Evolutionary conservation across 1,140 invertebrate species (phyloP).

Genomic region (Argopecten irradians): DNA sequence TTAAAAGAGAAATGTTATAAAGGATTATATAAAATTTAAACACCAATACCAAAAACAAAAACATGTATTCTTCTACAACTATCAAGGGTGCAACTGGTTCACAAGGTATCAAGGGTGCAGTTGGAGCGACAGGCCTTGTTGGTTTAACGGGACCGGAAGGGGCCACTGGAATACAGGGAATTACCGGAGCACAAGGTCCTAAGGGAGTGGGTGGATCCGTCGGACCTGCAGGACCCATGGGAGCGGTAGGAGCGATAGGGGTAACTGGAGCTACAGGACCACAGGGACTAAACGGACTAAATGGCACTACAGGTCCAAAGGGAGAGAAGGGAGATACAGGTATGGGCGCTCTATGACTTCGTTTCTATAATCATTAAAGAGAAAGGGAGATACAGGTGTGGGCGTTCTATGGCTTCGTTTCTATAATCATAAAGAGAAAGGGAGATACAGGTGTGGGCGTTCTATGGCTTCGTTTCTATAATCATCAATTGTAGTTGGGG

Average conservation of each 20-base stretch:
- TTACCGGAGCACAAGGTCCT: conserved; percentile 15
- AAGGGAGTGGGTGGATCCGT: conserved; percentile 21
- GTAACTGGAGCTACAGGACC: background rate
- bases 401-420: too few species aligned
- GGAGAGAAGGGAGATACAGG: background rate
- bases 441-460: background rate
- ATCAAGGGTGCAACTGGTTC: background rate
- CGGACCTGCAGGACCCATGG: background rate
- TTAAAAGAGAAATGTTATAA: too few species aligned
- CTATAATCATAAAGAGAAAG: background rate
- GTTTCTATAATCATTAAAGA: background rate
- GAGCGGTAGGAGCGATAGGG: conserved; percentile 23
- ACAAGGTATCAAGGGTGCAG: background rate
- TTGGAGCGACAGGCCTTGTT: background rate
- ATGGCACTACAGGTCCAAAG: background rate
- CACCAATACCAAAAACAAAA: too few species aligned
- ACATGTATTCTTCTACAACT: too few species aligned
- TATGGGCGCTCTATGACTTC: background rate
- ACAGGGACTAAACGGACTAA: background rate
- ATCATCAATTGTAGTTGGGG: background rate
- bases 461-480: too few species aligned
- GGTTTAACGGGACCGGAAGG: conserved; percentile 25
- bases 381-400: conserved; percentile 27
- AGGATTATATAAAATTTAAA: too few species aligned
- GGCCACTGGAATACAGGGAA: conserved; percentile 26